phyloP scores from a whole-genome alignment of 2,113 vertebrate species.

The Morphnarchus princeps region DNA sequence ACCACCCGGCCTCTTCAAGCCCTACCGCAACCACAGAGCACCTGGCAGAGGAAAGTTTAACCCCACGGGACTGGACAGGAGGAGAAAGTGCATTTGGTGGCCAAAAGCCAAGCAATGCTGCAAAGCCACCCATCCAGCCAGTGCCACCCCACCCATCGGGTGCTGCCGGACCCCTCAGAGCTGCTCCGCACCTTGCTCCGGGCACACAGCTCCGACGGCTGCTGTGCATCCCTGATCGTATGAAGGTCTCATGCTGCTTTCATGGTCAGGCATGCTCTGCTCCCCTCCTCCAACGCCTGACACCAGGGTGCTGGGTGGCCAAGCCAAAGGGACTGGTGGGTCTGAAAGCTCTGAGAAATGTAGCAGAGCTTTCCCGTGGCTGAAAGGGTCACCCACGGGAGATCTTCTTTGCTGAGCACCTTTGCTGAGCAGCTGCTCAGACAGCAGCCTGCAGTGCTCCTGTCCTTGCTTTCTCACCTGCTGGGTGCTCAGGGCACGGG shows the following conservation, averaged over 20 bases:
- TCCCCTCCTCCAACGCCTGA: neutral
- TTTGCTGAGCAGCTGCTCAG: neutral
- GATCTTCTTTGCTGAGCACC: neutral
- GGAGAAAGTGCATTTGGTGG: neutral
- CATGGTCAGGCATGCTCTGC: neutral
- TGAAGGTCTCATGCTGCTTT: neutral
- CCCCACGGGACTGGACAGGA: neutral
- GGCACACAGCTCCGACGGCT: neutral
- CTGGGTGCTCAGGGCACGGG: neutral
- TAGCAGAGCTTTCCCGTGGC: neutral
- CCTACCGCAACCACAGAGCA: conserved; percentile 26
- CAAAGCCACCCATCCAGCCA: neutral
- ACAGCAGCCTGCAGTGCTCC: neutral
- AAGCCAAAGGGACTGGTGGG: neutral
- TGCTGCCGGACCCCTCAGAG: neutral
- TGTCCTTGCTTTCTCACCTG: neutral
- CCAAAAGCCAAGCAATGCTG: neutral
- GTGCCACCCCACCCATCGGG: neutral
- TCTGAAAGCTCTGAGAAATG: neutral
- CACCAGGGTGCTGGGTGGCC: rapidly evolving
- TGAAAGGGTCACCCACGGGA: neutral
- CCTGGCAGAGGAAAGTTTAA: conserved; percentile 14
- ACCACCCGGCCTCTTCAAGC: neutral
- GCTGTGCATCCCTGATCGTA: neutral
- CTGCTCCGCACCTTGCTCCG: neutral